These are phyloP conservation scores for Odontomyia ornata DNA, from an alignment of 2,888 invertebrate genomes.

Conservation along the genomic window DNA sequence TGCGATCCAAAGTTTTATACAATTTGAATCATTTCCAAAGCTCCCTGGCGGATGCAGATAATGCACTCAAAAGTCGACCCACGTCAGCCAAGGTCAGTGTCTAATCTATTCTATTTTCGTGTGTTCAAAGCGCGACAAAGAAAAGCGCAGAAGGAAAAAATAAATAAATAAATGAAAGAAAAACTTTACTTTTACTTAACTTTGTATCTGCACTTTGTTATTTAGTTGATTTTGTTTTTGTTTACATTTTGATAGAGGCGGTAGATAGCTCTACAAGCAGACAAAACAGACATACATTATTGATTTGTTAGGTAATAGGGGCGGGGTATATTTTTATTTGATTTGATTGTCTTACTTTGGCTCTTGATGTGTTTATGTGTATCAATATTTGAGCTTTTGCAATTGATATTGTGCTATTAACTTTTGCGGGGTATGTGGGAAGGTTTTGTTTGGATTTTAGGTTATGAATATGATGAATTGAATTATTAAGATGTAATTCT, in stretches of 20 bases:
- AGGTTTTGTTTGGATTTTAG: too few species aligned
- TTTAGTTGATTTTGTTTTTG: conserved; percentile 26
- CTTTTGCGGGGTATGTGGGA: too few species aligned
- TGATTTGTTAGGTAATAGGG: background rate
- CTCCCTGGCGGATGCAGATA: conserved; percentile 73
- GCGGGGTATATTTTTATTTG: too few species aligned
- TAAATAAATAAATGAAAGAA: background rate
- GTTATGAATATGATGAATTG: too few species aligned
- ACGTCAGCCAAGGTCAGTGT: conserved; percentile 73
- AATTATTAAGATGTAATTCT: too few species aligned
- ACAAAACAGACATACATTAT: background rate
- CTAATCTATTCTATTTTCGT: conserved; percentile 26
- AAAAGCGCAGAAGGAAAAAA: background rate
- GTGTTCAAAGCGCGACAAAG: too few species aligned
- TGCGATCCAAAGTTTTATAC: conserved; percentile 72
- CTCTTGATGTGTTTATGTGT: too few species aligned
- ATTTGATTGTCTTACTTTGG: too few species aligned
- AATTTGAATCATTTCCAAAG: conserved; percentile 70
- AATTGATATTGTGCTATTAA: background rate
- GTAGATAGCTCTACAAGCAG: background rate
- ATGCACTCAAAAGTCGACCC: conserved; percentile 70
- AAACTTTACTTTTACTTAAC: conserved; percentile 35
- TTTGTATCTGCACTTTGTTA: background rate
- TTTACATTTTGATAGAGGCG: conserved; percentile 28
- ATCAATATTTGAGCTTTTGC: background rate